A percentile compares a stretch with the other conserved stretches of the same genome.
Conservation (phyloP, 2,888 invertebrate species). For the Hirudinaria manillensis region DNA sequence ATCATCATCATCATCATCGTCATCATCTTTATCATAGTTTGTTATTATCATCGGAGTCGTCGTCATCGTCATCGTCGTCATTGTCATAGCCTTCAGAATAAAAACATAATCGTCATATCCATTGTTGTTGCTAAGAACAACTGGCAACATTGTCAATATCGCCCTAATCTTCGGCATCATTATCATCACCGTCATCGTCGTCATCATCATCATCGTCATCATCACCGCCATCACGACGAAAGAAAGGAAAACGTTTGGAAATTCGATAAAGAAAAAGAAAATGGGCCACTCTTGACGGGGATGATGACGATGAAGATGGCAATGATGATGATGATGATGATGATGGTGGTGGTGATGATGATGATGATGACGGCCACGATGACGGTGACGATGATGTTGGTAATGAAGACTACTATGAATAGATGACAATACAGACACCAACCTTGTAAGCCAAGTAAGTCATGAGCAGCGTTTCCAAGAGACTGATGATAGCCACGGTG, state of each 20-base stretch:
- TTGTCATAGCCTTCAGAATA: background rate
- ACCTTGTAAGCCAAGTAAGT: constrained; percentile 96
- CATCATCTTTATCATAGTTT: background rate
- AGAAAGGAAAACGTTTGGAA: no score
- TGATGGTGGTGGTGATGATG: constrained; percentile 1
- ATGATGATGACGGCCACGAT: background rate
- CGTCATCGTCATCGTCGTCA: background rate
- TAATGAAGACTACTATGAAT: constrained; percentile 2
- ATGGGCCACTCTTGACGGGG: background rate
- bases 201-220: no score
- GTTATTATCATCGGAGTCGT: background rate
- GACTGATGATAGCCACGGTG: constrained; percentile 82
- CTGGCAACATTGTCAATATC: no score
- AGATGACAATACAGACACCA: background rate
- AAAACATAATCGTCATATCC: background rate
- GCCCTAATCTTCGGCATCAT: no score
- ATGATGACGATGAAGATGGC: background rate
- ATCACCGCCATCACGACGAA: no score
- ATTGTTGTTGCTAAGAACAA: background rate
- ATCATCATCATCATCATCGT: background rate
- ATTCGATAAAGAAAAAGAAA: no score
- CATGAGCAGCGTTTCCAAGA: constrained; percentile 83
- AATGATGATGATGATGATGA: constrained; percentile 4
- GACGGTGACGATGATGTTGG: constrained; percentile 9
- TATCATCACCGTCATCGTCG: no score